Evolutionary conservation across 2,888 invertebrate genomes (phyloP).

Genomic region (Drosophila austrosaltans): DNA sequence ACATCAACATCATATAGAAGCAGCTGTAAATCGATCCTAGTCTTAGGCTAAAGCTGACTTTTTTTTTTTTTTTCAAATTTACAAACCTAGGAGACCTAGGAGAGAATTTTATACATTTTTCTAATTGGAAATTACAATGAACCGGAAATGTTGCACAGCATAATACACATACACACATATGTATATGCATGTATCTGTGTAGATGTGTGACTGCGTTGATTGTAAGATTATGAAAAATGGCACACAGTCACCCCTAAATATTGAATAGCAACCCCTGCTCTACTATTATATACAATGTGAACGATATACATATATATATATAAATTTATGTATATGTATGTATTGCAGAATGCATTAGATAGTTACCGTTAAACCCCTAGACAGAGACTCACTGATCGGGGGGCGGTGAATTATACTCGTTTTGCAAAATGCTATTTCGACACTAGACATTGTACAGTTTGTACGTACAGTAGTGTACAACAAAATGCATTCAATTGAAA

Average conservation of each 20-base stretch:
- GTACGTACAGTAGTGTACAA: neutral
- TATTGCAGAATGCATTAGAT: constrained; percentile 36
- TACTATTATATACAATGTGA: constrained; percentile 13
- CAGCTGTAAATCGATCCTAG: constrained; percentile 37
- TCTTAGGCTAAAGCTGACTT: constrained; percentile 26
- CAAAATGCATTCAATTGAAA: too few species aligned
- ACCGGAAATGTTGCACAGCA: constrained; percentile 54
- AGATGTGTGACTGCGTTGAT: constrained; percentile 18
- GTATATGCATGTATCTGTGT: constrained; percentile 13
- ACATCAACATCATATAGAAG: constrained; percentile 37
- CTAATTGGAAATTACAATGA: constrained; percentile 73
- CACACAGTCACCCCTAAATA: constrained; percentile 62
- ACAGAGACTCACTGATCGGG: neutral
- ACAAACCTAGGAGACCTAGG: constrained; percentile 2
- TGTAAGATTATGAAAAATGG: constrained; percentile 61
- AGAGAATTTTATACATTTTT: constrained; percentile 8
- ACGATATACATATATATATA: neutral
- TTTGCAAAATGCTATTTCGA: too few species aligned
- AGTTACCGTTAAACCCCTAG: constrained; percentile 26
- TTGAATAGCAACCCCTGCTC: constrained; percentile 40
- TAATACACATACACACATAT: constrained; percentile 26
- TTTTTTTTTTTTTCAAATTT: constrained; percentile 14
- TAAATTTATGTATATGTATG: neutral
- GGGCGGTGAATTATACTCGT: neutral
- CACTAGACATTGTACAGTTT: neutral